Conservation (phyloP, 2,797 vertebrate species). For the Malurus leucopterus region DNA sequence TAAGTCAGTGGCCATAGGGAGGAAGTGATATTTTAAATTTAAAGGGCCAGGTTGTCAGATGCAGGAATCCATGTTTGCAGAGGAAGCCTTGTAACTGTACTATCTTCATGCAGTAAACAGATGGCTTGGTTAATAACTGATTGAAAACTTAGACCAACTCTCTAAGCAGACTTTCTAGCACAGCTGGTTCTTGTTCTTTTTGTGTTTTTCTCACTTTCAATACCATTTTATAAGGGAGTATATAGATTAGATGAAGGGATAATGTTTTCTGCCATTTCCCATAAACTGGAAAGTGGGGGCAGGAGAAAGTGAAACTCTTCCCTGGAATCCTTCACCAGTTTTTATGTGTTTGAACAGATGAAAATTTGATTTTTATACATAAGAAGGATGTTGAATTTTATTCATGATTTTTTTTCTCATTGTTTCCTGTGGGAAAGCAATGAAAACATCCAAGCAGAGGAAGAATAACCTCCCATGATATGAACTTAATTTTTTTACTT, state of each 20-base stretch:
- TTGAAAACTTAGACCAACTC: neutral
- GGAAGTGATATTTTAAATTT: conserved; percentile 22
- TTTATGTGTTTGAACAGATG: neutral
- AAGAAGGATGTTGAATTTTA: neutral
- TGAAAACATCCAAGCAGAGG: neutral
- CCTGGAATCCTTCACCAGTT: neutral
- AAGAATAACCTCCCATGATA: neutral
- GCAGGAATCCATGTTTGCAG: neutral
- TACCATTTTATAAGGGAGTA: conserved; percentile 17
- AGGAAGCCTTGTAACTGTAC: neutral
- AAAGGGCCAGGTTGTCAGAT: neutral
- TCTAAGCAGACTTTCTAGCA: conserved; percentile 5
- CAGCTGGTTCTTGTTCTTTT: conserved; percentile 46
- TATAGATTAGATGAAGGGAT: conserved; percentile 42
- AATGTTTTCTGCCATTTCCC: conserved; percentile 30
- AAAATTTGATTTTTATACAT: neutral
- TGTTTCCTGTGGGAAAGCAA: neutral
- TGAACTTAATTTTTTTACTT: neutral
- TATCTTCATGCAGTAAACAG: conserved; percentile 18
- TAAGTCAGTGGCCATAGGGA: neutral
- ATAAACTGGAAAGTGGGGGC: neutral
- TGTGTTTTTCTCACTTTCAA: conserved; percentile 45
- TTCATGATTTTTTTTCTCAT: neutral
- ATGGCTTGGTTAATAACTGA: conserved; percentile 1
- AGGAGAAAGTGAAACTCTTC: conserved; percentile 21